phyloP scores from a whole-genome alignment of 2,113 vertebrate genomes.

The Oncorhynchus clarkii region DNA sequence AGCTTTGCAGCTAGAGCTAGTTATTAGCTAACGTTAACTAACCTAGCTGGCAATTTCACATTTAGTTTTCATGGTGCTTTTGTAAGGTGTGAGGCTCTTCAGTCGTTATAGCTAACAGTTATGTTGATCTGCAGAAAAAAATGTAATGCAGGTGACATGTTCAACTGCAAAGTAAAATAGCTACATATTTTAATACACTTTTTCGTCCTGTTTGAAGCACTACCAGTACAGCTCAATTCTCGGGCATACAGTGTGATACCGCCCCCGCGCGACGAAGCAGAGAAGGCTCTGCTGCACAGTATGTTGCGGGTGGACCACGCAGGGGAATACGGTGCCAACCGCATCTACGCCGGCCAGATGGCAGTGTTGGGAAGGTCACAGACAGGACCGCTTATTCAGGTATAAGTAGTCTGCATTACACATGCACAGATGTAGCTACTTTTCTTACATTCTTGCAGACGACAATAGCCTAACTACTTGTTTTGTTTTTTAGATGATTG shows the following conservation, averaged over 20 bases:
- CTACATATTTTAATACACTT: not conserved
- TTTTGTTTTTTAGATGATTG: not conserved
- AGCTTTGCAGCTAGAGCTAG: too few relatives aligned
- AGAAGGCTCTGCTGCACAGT: constrained; percentile 74
- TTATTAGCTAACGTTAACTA: too few relatives aligned
- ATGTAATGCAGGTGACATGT: too few relatives aligned
- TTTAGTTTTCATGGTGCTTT: not conserved
- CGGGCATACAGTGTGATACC: constrained; percentile 67
- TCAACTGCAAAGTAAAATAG: too few relatives aligned
- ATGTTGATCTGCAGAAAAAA: too few relatives aligned
- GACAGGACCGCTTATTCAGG: constrained; percentile 86
- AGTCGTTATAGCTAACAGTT: too few relatives aligned
- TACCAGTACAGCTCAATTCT: constrained; percentile 28
- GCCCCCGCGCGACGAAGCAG: constrained; percentile 56
- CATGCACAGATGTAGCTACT: not conserved
- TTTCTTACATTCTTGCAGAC: too few relatives aligned
- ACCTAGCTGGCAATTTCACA: too few relatives aligned
- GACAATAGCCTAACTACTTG: too few relatives aligned
- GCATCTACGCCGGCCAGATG: constrained; percentile 97
- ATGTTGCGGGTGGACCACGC: constrained; percentile 95
- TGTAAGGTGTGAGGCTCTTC: too few relatives aligned
- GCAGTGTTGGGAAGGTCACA: constrained; percentile 83
- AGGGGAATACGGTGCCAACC: constrained; percentile 92
- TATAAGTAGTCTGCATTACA: constrained; percentile 32
- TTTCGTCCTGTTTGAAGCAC: constrained; percentile 23